Conservation (phyloP, 2,113 vertebrate species). For the Myiagra hebetior region DNA sequence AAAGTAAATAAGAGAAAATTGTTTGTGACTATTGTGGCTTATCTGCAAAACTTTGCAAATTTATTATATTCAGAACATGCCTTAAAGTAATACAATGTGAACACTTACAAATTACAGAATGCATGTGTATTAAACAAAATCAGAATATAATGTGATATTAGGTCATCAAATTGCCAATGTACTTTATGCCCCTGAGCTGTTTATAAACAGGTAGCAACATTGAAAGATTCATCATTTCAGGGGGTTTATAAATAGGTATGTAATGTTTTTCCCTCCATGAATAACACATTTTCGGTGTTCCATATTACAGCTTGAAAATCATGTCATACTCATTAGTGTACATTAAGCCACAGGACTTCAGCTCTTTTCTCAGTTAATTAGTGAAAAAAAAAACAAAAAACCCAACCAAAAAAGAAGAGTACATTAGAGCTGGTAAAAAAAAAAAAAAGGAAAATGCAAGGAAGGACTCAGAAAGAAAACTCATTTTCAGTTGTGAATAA, state of each 20-base stretch:
- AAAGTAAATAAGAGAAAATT: background rate
- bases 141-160: background rate
- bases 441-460: background rate
- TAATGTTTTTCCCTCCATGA: background rate
- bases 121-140: background rate
- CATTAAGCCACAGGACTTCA: background rate
- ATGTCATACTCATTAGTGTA: background rate
- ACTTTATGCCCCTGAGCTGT: background rate
- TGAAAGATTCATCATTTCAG: background rate
- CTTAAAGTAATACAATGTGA: background rate
- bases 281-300: slow-evolving; percentile 15
- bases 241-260: background rate
- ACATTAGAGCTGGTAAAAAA: background rate
- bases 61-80: background rate
- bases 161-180: background rate
- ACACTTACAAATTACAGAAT: background rate
- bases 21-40: background rate
- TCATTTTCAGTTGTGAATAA: background rate
- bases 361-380: slow-evolving; percentile 13
- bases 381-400: background rate
- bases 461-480: background rate
- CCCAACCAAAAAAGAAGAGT: background rate
- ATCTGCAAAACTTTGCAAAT: background rate
- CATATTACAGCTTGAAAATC: background rate
- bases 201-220: background rate